Evolutionary conservation across 1,140 invertebrate genomes (phyloP).

Genomic region (Papilio polyxenes): DNA sequence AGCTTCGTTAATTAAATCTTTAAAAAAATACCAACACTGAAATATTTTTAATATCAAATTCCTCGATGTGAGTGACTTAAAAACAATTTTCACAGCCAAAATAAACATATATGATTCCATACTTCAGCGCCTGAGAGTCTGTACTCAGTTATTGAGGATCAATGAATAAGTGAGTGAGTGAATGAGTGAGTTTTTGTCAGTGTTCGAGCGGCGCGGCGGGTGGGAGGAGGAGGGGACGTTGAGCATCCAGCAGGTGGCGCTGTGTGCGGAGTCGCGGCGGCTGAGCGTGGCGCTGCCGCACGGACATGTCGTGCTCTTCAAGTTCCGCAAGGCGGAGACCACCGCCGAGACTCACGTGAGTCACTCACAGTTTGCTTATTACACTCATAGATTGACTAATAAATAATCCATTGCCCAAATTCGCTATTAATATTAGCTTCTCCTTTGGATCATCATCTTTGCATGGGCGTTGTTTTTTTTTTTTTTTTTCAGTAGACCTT

Average conservation of each 20-base stretch:
- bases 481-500: no score
- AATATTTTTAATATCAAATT: no score
- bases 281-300: constrained; percentile 94
- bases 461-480: no score
- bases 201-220: constrained; percentile 81
- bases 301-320: constrained; percentile 96
- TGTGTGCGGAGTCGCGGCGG: constrained; percentile 95
- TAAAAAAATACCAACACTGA: no score
- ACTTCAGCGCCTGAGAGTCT: background rate
- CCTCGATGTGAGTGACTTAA: no score
- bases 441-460: no score
- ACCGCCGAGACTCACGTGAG: constrained; percentile 91
- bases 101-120: no score
- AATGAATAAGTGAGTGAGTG: background rate
- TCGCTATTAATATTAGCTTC: no score
- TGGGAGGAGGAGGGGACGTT: constrained; percentile 86
- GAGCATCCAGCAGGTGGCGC: constrained; percentile 94
- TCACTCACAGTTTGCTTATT: constrained; percentile 43
- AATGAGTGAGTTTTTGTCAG: constrained; percentile 40
- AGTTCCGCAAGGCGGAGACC: constrained; percentile 95
- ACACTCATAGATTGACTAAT: background rate
- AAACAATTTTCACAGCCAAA: no score
- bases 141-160: background rate
- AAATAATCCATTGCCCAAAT: background rate
- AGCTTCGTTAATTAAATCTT: background rate